These are phyloP conservation scores for Myotis yumanensis DNA, from an alignment of 2,113 vertebrate species.

Conservation along the genomic window DNA sequence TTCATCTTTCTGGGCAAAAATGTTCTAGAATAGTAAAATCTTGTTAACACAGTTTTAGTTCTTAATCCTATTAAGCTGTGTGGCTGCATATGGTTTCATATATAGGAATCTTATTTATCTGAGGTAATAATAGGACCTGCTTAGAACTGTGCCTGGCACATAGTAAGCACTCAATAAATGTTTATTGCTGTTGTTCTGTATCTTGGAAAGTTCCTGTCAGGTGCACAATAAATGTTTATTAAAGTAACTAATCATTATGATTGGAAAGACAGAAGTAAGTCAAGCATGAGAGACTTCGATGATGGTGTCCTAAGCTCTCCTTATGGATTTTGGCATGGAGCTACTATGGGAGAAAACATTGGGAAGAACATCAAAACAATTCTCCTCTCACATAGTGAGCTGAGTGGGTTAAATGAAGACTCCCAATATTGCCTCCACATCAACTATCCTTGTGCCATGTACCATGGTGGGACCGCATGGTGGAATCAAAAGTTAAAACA, in stretches of 20 bases:
- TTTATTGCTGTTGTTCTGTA: background rate
- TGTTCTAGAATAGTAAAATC: background rate
- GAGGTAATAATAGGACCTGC: background rate
- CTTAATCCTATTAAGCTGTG: background rate
- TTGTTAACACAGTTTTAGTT: background rate
- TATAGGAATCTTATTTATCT: background rate
- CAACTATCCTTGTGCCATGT: background rate
- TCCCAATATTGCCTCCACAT: background rate
- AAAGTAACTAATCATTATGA: background rate
- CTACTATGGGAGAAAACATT: background rate
- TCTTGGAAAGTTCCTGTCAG: background rate
- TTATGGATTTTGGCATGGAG: background rate
- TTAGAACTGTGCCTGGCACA: background rate
- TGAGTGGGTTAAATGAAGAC: background rate
- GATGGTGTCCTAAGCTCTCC: background rate
- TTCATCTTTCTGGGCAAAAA: conserved; percentile 16
- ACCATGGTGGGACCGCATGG: background rate
- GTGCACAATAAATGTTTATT: background rate
- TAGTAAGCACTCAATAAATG: background rate
- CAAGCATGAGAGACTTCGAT: background rate
- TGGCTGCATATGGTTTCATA: background rate
- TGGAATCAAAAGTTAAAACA: conserved; percentile 21
- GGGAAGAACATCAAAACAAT: background rate
- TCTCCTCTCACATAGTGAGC: background rate
- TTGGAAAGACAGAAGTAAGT: background rate